Evolutionary conservation across 2,888 invertebrate genomes (phyloP).

Genomic region (Vandiemenella viatica): DNA sequence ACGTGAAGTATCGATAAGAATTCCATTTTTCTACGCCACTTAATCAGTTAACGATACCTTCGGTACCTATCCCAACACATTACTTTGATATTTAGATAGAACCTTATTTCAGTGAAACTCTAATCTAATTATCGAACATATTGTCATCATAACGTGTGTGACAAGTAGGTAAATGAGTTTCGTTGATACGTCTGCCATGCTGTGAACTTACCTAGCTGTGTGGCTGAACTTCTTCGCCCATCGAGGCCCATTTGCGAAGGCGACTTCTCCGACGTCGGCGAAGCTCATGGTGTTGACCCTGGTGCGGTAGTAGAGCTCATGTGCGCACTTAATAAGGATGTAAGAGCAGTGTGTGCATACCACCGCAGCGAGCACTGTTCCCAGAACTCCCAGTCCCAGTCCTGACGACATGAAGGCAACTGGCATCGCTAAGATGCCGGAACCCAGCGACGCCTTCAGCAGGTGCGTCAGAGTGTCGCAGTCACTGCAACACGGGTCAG

Average conservation of each 20-base stretch:
- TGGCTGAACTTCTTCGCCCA: constrained; percentile 46
- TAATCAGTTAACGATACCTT: too few relatives aligned
- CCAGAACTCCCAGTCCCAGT: constrained; percentile 64
- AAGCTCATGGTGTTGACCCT: constrained; percentile 63
- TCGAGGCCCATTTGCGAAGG: constrained; percentile 62
- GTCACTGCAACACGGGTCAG: too few relatives aligned
- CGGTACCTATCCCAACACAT: too few relatives aligned
- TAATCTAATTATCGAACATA: too few relatives aligned
- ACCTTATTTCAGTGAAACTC: too few relatives aligned
- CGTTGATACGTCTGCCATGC: too few relatives aligned
- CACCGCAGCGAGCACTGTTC: constrained; percentile 69
- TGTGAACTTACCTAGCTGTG: constrained; percentile 39
- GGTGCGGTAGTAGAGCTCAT: constrained; percentile 58
- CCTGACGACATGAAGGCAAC: constrained; percentile 80
- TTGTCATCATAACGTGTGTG: too few relatives aligned
- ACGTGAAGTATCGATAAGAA: too few relatives aligned
- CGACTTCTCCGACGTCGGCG: constrained; percentile 68
- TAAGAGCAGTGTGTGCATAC: constrained; percentile 93
- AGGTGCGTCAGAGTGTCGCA: constrained; percentile 84
- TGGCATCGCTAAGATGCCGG: constrained; percentile 91
- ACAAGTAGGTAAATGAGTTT: too few relatives aligned
- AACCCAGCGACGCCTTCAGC: constrained; percentile 88
- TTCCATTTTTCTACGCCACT: too few relatives aligned
- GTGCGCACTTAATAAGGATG: constrained; percentile 72
- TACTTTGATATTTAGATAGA: too few relatives aligned